Evolutionary conservation across 2,888 invertebrate genomes (phyloP), one percentile per base, ranked within the genome.

Genomic region (Hyles lineata): DNA sequence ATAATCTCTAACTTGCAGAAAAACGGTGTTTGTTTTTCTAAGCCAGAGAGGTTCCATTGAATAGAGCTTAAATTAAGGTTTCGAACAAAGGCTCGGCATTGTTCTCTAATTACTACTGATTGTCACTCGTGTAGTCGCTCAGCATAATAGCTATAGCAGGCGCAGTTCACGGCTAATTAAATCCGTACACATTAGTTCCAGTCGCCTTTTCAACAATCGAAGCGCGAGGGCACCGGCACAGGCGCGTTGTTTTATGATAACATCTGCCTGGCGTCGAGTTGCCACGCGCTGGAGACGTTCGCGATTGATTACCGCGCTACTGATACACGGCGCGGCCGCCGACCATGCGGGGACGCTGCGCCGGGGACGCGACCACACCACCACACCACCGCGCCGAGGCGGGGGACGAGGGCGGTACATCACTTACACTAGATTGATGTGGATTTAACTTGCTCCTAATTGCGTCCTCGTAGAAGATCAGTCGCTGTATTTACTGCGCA

Each of bases 391-490:
- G 23, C n/a, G 25, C 19, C 9, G 23, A 4, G 43, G 11, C 0
- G 2, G 29, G 2, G 19, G 25, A 6, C 5, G 60, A 43, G 35
- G 35, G 19, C 35, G 43, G 52, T 19, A 8, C 58, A 29, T 25
- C 19, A 25, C 19, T 60, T 60, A 43, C 43, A 35, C 60, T 43
- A 32, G 43, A 43, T 23, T 4, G 50, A 19, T 50, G n/a, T 50
- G n/a, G 11, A 25, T 43, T 61, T 61, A 50, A 71, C 50, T 71
- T 71, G 61, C n/a, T n/a, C 43, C 60, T 61, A 52, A 62, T 71
- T 32, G 21, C 25, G 55, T 61, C 50, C 25, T 32, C 52, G 17
- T 62, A 50, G 52, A 62, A 62, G 25, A 19, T 43, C 11, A 9
- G 25, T 25, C n/a, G 52, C n/a, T 52, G 61, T 50, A 29, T 55